Base-by-base conservation (phyloP, 2,888 invertebrate species). In the Drosophila merina region DNA sequence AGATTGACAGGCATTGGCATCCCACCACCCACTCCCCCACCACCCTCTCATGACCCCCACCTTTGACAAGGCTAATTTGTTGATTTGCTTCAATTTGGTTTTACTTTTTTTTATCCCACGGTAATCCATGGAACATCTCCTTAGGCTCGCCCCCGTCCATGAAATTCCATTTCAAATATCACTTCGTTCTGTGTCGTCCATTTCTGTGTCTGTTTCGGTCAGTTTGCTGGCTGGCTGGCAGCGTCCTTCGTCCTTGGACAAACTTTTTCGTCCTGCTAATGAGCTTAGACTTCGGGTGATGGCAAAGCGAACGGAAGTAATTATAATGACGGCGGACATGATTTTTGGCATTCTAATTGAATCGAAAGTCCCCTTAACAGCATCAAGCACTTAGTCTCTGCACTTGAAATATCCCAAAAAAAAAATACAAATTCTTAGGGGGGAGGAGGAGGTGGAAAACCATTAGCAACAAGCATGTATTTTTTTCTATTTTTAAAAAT, bases 61-160 rank as follows among this genome's bases (percentile, higher is more conserved):
- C 20, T 20, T 20, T 77, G 84, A 83, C 84, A 79, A 72, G 74
- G 76, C 80, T 84, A 88, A 84, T 88, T 84, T 84, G 88, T 88
- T 86, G 86, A 88, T 84, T 88, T 88, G 76, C 84, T 86, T 70
- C 73, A 86, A 79, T 84, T 83, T 85, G 77, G 77, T 75, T 77
- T 78, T 63, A 49, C 47, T 20, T 20, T 8, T 30, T 12, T 14
- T 28, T 28, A 28, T 28, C 5, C 25, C 9, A 1, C 12, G 9
- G 44, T 44, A 63, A 49, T 50, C 63, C 36, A 40, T 10, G 25
- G 44, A 2, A 10, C n/a, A 30, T 30, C 51, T 28, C 55, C 12
- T 10, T 20, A 44, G 44, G 44, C 25, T 8, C 33, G 6, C 49
- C 50, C 45, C 47, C 40, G 3, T n/a, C 26, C n/a, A n/a, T n/a